Percentiles rank a stretch among this genome's conserved stretches.
Conservation (phyloP, 2,888 invertebrate genomes). For the Azorinus chamasolen region DNA sequence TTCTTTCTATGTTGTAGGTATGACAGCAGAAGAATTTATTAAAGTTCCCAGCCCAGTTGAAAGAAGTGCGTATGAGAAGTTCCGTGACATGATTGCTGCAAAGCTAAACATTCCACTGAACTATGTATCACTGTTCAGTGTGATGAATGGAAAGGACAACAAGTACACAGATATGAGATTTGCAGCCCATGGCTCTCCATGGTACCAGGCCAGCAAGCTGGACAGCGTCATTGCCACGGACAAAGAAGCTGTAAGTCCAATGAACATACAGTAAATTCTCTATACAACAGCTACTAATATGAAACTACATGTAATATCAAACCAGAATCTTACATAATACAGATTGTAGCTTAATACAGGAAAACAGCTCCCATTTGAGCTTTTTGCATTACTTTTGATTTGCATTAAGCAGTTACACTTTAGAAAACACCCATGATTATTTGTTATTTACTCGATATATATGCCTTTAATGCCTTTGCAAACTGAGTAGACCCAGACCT, state of each 20-base stretch:
- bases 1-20: constrained; percentile 88
- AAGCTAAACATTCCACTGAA: constrained; percentile 93
- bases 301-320: too few relatives aligned
- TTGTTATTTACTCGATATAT: too few relatives aligned
- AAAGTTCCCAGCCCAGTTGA: constrained; percentile 60
- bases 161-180: constrained; percentile 95
- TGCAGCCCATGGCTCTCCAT: constrained; percentile 98
- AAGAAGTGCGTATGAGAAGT: constrained; percentile 95
- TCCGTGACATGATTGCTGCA: constrained; percentile 95
- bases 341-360: too few relatives aligned
- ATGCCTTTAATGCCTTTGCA: too few relatives aligned
- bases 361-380: too few relatives aligned
- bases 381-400: too few relatives aligned
- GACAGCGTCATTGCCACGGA: constrained; percentile 93
- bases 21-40: constrained; percentile 98
- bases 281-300: too few relatives aligned
- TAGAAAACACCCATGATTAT: too few relatives aligned
- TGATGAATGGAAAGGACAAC: constrained; percentile 91
- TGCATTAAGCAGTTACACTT: too few relatives aligned
- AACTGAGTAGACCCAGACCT: too few relatives aligned
- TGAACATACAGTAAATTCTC: too few relatives aligned
- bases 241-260: constrained; percentile 74
- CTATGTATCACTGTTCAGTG: constrained; percentile 98
- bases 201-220: constrained; percentile 96
- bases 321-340: too few relatives aligned